Base-by-base conservation (phyloP, 2,888 invertebrate species). In the Automeris io region DNA sequence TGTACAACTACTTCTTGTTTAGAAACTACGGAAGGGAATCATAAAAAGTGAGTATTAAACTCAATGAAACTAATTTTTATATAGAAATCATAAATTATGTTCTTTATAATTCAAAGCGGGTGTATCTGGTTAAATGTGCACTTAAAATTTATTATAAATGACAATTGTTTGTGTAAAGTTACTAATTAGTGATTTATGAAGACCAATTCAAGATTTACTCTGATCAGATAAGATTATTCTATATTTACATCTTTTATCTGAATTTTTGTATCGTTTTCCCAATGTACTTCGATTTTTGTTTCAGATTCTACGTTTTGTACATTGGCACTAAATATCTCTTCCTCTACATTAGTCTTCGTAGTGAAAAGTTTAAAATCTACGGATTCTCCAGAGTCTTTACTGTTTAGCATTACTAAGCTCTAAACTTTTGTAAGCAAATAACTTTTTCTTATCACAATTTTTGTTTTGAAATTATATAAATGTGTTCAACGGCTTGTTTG, bases 261-360 rank as follows among this genome's bases (percentile, higher is more conserved):
- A 42, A 37, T 40, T 44, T 36, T 51, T 33, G 21, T 54, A 45
- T 49, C 48, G 39, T 55, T 54, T 66, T 67, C 69, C 66, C 62
- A 65, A 61, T 63, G 53, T 58, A 65, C 65, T 57, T 58, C 49
- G 39, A 43, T 62, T 52, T 59, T 69, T 68, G 69, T 70, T 72
- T 55, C 71, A 73, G 74, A 51, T 56, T 45, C 32, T 35, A 54
- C 55, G 52, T 35, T 44, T 37, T 44, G 47, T 35, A 32, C 45
- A 34, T 37, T n/a, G n/a, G n/a, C n/a, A n/a, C n/a, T n/a, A n/a
- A n/a, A n/a, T n/a, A n/a, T n/a, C n/a, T n/a, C n/a, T n/a, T n/a
- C n/a, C n/a, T n/a, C n/a, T n/a, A n/a, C n/a, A n/a, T n/a, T n/a
- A n/a, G n/a, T n/a, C n/a, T n/a, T n/a, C n/a, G n/a, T 23, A 29